phyloP scores from a whole-genome alignment of 2,888 invertebrate genomes.

The Pseudoips prasinana region DNA sequence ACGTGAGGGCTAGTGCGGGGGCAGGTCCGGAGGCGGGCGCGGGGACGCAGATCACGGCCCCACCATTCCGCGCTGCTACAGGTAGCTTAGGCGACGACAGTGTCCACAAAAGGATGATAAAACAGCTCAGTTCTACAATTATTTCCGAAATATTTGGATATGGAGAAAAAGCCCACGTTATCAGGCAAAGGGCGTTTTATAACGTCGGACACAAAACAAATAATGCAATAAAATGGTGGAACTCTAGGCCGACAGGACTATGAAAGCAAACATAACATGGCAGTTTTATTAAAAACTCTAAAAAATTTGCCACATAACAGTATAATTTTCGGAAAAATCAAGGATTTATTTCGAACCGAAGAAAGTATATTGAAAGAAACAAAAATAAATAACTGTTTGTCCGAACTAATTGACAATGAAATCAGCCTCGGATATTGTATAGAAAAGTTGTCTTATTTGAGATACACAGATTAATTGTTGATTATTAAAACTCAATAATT shows the following conservation, averaged over 20 bases:
- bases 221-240: slow-evolving; percentile 5
- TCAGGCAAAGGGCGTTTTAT: neutral
- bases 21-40: no score
- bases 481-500: no score
- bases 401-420: neutral
- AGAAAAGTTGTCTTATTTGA: neutral
- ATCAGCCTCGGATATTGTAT: slow-evolving; percentile 1
- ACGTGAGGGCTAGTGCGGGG: no score
- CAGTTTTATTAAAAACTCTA: slow-evolving; percentile 9
- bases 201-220: slow-evolving; percentile 1
- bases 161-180: neutral
- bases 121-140: neutral
- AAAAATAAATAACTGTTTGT: neutral
- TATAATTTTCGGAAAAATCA: no score
- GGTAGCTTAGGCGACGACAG: no score
- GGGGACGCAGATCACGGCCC: no score
- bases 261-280: slow-evolving; percentile 8
- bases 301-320: slow-evolving; percentile 4
- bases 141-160: slow-evolving; percentile 1
- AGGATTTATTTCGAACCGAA: no score
- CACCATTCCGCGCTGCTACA: no score
- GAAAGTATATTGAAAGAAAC: no score
- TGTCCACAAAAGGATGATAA: neutral
- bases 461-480: neutral
- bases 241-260: slow-evolving; percentile 7